Conservation (phyloP, 2,113 vertebrate genomes). For the Tyrannus savana region DNA sequence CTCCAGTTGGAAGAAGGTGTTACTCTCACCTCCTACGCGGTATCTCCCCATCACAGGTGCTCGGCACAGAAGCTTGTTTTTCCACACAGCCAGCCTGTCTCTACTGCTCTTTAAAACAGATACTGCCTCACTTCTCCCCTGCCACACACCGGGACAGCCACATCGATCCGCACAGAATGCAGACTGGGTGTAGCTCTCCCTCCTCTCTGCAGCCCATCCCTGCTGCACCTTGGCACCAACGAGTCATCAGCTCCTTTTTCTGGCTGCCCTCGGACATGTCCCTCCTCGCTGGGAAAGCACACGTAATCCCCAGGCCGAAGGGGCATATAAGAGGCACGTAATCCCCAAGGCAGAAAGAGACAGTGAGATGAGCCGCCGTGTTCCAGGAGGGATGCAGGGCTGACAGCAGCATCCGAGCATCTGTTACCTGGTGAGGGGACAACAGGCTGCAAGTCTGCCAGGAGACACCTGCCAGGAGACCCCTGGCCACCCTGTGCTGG, state of each 20-base stretch:
- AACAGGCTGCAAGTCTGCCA: neutral
- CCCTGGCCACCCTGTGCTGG: rapidly evolving
- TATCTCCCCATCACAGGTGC: neutral
- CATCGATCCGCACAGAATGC: neutral
- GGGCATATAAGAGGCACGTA: neutral
- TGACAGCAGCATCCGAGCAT: rapidly evolving
- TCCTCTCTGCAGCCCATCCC: neutral
- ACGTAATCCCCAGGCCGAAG: neutral
- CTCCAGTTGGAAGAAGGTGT: neutral
- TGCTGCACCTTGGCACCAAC: neutral
- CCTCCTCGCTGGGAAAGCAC: neutral
- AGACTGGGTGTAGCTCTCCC: neutral
- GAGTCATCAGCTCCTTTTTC: neutral
- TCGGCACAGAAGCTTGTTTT: neutral
- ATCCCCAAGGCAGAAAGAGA: neutral
- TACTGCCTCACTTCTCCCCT: neutral
- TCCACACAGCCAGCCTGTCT: neutral
- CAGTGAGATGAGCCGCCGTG: rapidly evolving
- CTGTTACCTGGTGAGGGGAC: neutral
- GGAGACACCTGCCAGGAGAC: neutral
- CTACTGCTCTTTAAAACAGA: neutral
- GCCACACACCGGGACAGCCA: neutral
- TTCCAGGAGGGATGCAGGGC: neutral
- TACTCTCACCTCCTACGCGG: neutral
- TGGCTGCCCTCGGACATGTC: neutral